phyloP scores from a whole-genome alignment of 2,797 vertebrate genomes.

The Epinephelus malabaricus region DNA sequence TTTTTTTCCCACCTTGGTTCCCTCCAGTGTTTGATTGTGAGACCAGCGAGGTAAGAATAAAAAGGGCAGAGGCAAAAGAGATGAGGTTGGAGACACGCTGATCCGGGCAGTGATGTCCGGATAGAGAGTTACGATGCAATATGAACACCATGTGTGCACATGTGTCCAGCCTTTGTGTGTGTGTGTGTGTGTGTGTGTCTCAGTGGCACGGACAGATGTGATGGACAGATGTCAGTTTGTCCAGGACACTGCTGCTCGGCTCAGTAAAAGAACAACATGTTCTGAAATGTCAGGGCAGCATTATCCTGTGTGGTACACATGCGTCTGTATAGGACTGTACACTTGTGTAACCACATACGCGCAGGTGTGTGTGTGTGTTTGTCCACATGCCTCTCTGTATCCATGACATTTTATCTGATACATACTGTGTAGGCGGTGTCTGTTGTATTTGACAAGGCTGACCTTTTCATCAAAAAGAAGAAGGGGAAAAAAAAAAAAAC shows the following conservation, averaged over 20 bases:
- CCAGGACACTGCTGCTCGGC: conserved; percentile 38
- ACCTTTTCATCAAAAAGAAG: conserved; percentile 48
- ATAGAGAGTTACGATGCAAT: conserved; percentile 7
- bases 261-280: conserved; percentile 61
- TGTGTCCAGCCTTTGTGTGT: conserved; percentile 23
- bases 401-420: conserved; percentile 44
- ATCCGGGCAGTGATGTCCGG: conserved; percentile 36
- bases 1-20: conserved; percentile 40
- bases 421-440: conserved; percentile 19
- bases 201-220: conserved; percentile 65
- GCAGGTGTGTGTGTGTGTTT: conserved; percentile 10
- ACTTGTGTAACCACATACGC: conserved; percentile 17
- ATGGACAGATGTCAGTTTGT: conserved; percentile 69
- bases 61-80: conserved; percentile 20
- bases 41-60: not conserved
- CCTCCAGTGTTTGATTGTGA: conserved; percentile 65
- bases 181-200: conserved; percentile 16
- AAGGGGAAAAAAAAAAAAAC: not conserved
- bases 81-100: conserved; percentile 24
- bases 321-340: conserved; percentile 13
- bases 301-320: conserved; percentile 31
- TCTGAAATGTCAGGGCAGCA: conserved; percentile 45
- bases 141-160: conserved; percentile 30
- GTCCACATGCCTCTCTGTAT: not conserved
- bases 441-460: conserved; percentile 56